phyloP scores from a whole-genome alignment of 2,113 vertebrate species.

The Tachuris rubrigastra region DNA sequence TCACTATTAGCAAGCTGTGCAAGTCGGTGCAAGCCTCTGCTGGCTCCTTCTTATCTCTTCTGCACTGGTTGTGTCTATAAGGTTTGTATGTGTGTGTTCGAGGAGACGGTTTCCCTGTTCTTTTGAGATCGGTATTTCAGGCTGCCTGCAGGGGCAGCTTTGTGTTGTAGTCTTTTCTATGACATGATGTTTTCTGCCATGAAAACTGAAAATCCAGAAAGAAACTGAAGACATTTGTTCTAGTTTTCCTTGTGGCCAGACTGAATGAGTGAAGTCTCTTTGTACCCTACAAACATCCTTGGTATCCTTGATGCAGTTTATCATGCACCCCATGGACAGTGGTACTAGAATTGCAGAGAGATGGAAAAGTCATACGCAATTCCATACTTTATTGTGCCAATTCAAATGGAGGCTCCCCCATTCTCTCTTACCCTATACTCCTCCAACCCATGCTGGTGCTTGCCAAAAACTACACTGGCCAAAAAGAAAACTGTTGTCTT shows the following conservation, averaged over 20 bases:
- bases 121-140: not conserved
- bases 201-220: not conserved
- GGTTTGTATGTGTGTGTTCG: not conserved
- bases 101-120: not conserved
- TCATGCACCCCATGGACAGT: not conserved
- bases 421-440: not conserved
- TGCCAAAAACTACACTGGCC: not conserved
- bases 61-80: not conserved
- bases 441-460: not conserved
- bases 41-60: constrained; percentile 40
- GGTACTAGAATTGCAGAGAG: not conserved
- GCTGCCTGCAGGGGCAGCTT: not conserved
- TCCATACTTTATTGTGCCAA: not conserved
- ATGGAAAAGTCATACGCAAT: not conserved
- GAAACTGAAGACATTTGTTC: not conserved
- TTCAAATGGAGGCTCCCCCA: not conserved
- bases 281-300: not conserved
- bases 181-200: not conserved
- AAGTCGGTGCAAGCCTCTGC: constrained; percentile 26
- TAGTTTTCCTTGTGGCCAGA: not conserved
- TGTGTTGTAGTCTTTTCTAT: not conserved
- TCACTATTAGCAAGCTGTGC: not conserved
- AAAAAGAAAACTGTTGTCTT: not conserved
- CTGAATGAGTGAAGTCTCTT: not conserved
- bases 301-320: not conserved